phyloP scores from a whole-genome alignment of 92 coral and sea anemone genomes.

The Ricordea florida region DNA sequence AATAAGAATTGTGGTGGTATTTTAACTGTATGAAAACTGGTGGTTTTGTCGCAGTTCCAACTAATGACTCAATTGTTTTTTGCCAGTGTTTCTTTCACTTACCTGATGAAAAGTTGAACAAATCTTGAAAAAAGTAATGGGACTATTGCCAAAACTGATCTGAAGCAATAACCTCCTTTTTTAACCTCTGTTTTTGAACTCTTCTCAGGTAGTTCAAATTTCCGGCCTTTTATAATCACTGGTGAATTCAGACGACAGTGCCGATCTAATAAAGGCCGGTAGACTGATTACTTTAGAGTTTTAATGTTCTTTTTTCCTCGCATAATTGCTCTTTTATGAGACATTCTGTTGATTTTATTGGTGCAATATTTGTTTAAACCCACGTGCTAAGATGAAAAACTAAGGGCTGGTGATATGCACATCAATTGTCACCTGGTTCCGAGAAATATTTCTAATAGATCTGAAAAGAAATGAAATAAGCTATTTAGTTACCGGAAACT shows the following conservation, averaged over 20 bases:
- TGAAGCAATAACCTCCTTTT: not conserved
- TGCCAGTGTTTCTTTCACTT: too few relatives aligned
- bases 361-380: not conserved
- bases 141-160: not conserved
- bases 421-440: not conserved
- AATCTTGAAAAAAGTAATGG: not conserved
- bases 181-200: not conserved
- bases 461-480: too few relatives aligned
- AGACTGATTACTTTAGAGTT: conserved; percentile 1
- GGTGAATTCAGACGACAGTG: not conserved
- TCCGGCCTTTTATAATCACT: not conserved
- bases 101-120: not conserved
- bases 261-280: not conserved
- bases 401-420: not conserved
- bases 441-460: too few relatives aligned
- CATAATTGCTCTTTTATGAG: not conserved
- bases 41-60: too few relatives aligned
- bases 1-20: too few relatives aligned
- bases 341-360: not conserved
- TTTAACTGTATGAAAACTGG: too few relatives aligned
- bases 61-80: too few relatives aligned
- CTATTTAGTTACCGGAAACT: too few relatives aligned
- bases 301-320: not conserved
- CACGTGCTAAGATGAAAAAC: not conserved
- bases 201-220: not conserved